Evolutionary conservation across 2,113 vertebrate genomes (phyloP).

Genomic region (Smithornis capensis): DNA sequence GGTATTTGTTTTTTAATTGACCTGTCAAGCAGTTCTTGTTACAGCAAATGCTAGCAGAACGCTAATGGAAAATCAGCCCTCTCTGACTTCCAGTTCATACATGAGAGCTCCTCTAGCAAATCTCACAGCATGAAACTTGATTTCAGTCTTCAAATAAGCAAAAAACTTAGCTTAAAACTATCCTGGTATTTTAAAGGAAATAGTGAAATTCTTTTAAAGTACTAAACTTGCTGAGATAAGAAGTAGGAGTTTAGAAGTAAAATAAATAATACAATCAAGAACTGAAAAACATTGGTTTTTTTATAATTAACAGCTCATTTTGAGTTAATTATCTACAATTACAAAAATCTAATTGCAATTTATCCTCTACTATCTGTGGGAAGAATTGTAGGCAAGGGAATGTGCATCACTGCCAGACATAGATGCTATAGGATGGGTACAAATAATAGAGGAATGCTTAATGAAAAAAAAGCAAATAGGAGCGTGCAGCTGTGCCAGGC

Average conservation of each 20-base stretch:
- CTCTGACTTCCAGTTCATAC: conserved; percentile 28
- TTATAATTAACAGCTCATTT: conserved; percentile 80
- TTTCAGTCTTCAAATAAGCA: conserved; percentile 63
- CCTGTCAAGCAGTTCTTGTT: not conserved
- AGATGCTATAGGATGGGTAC: conserved; percentile 66
- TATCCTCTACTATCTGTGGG: conserved; percentile 75
- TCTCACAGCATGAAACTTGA: conserved; percentile 48
- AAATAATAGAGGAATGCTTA: conserved; percentile 65
- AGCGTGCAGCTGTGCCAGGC: conserved; percentile 64
- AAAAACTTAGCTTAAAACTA: conserved; percentile 50
- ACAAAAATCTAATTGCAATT: conserved; percentile 80
- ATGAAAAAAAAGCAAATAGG: conserved; percentile 68
- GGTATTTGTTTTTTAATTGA: not conserved
- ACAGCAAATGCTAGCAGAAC: not conserved
- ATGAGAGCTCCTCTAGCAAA: conserved; percentile 23
- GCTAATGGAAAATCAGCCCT: conserved; percentile 18
- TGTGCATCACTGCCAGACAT: conserved; percentile 53
- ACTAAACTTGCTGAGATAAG: conserved; percentile 64
- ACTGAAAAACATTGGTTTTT: conserved; percentile 69
- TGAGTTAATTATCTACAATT: conserved; percentile 81
- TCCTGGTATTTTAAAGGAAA: conserved; percentile 29
- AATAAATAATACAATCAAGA: conserved; percentile 77
- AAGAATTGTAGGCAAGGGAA: conserved; percentile 71
- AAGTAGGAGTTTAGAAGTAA: conserved; percentile 66
- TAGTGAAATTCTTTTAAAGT: conserved; percentile 65